phyloP scores from a whole-genome alignment of 2,888 invertebrate genomes.

The Tipula helvola region DNA sequence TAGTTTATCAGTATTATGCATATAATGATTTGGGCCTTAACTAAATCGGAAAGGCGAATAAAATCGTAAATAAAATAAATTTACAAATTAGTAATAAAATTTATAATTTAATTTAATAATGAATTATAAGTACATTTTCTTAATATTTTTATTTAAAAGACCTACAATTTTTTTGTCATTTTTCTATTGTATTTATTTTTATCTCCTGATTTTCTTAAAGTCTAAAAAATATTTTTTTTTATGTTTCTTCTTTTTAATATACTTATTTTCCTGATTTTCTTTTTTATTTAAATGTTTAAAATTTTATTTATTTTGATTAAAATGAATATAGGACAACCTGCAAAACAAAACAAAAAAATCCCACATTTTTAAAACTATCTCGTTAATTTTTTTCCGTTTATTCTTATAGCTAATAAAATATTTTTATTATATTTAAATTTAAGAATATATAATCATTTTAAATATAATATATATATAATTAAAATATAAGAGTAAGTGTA shows the following conservation, averaged over 20 bases:
- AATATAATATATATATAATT: neutral
- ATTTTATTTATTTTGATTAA: neutral
- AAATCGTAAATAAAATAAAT: neutral
- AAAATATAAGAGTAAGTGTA: neutral
- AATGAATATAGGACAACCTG: neutral
- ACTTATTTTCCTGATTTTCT: neutral
- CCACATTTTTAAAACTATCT: neutral
- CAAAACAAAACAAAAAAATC: neutral
- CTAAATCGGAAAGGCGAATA: neutral
- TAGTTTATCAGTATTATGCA: too few species aligned
- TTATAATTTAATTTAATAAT: neutral
- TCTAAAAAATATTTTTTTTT: neutral
- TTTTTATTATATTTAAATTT: neutral
- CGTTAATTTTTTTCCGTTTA: neutral
- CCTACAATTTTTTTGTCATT: neutral
- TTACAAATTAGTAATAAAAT: neutral
- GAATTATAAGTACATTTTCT: neutral
- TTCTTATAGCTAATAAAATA: neutral
- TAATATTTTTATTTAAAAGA: neutral
- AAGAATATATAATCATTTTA: neutral
- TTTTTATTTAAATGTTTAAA: neutral
- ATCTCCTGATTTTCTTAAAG: neutral
- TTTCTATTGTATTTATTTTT: neutral
- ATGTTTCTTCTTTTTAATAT: neutral
- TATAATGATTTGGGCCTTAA: too few species aligned